Conservation (phyloP, 2,888 invertebrate genomes). For the Gonocerus acuteangulatus region DNA sequence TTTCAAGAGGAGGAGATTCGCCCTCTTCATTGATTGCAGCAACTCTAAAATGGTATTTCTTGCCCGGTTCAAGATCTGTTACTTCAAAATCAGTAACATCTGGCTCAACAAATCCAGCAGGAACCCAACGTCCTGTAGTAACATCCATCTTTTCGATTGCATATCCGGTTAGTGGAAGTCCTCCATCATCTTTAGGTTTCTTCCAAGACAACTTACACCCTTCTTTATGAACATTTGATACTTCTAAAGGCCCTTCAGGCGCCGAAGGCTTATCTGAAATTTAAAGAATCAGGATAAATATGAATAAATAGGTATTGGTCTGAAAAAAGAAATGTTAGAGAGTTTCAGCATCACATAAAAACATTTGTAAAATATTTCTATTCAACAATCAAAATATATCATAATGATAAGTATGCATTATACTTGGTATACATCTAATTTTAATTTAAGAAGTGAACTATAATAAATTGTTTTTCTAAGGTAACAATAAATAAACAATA, state of each 20-base stretch:
- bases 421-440: too few relatives aligned
- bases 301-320: too few relatives aligned
- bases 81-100: constrained; percentile 74
- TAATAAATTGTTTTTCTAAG: too few relatives aligned
- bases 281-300: background rate
- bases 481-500: too few relatives aligned
- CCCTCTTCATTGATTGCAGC: constrained; percentile 96
- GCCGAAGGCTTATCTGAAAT: constrained; percentile 68
- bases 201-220: constrained; percentile 91
- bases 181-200: constrained; percentile 93
- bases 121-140: constrained; percentile 78
- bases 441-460: too few relatives aligned
- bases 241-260: constrained; percentile 87
- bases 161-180: constrained; percentile 81
- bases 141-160: constrained; percentile 92
- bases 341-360: too few relatives aligned
- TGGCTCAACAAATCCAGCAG: constrained; percentile 74
- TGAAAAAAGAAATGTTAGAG: too few relatives aligned
- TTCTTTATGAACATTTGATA: constrained; percentile 83
- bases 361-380: too few relatives aligned
- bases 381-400: too few relatives aligned
- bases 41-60: constrained; percentile 95
- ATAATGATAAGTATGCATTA: too few relatives aligned
- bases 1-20: constrained; percentile 88
- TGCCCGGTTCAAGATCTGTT: constrained; percentile 85